Evolutionary conservation across 2,888 invertebrate species (phyloP).

Genomic region (Leucozona laternaria): DNA sequence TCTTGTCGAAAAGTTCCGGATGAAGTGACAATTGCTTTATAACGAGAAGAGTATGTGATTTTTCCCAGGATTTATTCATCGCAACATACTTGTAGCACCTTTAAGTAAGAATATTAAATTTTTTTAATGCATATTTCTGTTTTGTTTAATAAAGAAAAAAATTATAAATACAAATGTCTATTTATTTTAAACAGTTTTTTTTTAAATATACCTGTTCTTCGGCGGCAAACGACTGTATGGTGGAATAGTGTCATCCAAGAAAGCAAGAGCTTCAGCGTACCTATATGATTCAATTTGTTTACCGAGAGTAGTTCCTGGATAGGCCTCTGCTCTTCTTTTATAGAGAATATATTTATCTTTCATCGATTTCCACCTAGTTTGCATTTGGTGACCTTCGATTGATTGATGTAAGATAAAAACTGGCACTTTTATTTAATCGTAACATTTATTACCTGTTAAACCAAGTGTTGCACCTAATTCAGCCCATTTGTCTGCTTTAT

Average conservation of each 20-base stretch:
- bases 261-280: not conserved
- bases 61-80: constrained; percentile 3
- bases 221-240: not conserved
- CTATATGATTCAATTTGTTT: not conserved
- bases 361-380: not conserved
- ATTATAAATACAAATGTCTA: too few relatives aligned
- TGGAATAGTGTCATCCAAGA: not conserved
- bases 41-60: constrained; percentile 4
- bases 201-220: not conserved
- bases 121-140: too few relatives aligned
- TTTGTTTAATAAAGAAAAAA: too few relatives aligned
- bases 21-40: not conserved
- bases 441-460: not conserved
- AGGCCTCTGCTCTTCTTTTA: not conserved
- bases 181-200: too few relatives aligned
- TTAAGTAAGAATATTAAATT: not conserved
- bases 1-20: constrained; percentile 22
- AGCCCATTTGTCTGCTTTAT: not conserved
- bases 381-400: not conserved
- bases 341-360: constrained; percentile 11
- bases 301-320: not conserved
- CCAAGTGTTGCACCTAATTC: not conserved
- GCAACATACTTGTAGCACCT: not conserved
- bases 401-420: not conserved
- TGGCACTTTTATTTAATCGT: not conserved